Conservation (phyloP, 2,797 vertebrate species). For the Enteromius radiatus region DNA sequence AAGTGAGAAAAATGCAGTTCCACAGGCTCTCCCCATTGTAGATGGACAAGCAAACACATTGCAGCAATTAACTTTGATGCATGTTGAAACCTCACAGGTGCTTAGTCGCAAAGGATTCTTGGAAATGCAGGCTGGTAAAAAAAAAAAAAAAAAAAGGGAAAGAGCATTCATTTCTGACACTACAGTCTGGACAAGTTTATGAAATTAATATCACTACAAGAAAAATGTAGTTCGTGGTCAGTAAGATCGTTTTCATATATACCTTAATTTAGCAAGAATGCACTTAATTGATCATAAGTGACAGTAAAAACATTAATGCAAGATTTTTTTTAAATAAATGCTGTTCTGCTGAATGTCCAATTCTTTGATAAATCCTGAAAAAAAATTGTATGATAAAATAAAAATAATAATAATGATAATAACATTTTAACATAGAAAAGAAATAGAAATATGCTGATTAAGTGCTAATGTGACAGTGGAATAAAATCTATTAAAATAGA, state of each 20-base stretch:
- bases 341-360: neutral
- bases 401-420: neutral
- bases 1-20: constrained; percentile 42
- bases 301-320: neutral
- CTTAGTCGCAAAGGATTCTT: neutral
- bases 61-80: constrained; percentile 9
- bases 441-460: neutral
- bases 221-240: neutral
- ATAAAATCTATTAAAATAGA: neutral
- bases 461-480: neutral
- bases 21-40: constrained; percentile 31
- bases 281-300: neutral
- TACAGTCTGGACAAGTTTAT: neutral
- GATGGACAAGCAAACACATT: constrained; percentile 21
- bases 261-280: neutral
- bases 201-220: too few species aligned
- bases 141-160: too few species aligned
- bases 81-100: neutral
- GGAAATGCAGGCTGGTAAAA: neutral
- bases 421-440: neutral
- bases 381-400: too few species aligned
- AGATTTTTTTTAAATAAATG: neutral
- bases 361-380: neutral
- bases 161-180: neutral
- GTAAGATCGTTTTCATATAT: neutral